Conservation (phyloP, 2,113 vertebrate species). For the Macrotis lagotis region DNA sequence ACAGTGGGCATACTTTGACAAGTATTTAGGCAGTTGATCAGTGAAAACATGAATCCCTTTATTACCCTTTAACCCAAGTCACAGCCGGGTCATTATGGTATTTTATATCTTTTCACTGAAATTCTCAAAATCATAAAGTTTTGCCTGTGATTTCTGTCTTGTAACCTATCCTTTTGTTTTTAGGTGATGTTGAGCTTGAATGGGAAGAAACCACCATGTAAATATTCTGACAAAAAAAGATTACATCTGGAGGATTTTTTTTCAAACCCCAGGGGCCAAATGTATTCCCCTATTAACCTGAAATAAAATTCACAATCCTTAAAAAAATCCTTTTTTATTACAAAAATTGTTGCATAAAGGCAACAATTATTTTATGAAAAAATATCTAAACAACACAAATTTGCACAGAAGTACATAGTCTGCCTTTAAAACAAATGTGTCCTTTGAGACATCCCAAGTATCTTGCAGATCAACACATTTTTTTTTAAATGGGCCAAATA, state of each 20-base stretch:
- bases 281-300: constrained; percentile 74
- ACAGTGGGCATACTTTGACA: constrained; percentile 10
- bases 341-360: constrained; percentile 18
- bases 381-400: constrained; percentile 58
- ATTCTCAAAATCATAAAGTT: constrained; percentile 40
- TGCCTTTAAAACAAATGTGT: constrained; percentile 39
- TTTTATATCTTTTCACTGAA: constrained; percentile 2
- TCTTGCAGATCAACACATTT: constrained; percentile 57
- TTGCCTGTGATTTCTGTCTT: constrained; percentile 40
- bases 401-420: constrained; percentile 66
- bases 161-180: constrained; percentile 71
- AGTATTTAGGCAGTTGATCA: constrained; percentile 30
- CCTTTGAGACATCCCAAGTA: constrained; percentile 44
- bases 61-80: constrained; percentile 24
- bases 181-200: constrained; percentile 98
- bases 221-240: constrained; percentile 74
- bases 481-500: constrained; percentile 84
- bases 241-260: constrained; percentile 73
- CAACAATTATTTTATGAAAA: constrained; percentile 62
- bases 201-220: constrained; percentile 99
- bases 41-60: constrained; percentile 4
- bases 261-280: constrained; percentile 85
- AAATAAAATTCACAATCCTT: constrained; percentile 55
- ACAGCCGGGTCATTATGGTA: not conserved
- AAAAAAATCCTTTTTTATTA: constrained; percentile 59